Evolutionary conservation across 2,888 invertebrate species (phyloP).

Genomic region (Acheta domesticus): DNA sequence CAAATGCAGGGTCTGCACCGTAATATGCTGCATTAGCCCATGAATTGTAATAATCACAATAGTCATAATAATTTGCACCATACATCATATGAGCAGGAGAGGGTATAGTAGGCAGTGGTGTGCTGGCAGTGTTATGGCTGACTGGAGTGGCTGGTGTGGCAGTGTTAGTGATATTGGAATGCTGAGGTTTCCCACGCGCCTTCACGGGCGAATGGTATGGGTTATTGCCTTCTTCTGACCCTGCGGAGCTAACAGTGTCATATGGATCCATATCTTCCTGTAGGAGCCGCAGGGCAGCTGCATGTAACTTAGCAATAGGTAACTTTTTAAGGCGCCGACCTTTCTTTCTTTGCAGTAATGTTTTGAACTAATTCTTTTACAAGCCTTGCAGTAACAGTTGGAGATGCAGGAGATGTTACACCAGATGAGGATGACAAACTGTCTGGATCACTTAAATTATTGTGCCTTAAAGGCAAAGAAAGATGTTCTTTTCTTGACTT

Average conservation of each 20-base stretch:
- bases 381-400: conserved; percentile 53
- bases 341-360: conserved; percentile 55
- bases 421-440: conserved; percentile 54
- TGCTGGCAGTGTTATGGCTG: conserved; percentile 48
- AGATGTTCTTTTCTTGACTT: conserved; percentile 51
- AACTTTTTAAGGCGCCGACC: conserved; percentile 54
- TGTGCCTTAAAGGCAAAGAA: conserved; percentile 51
- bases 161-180: conserved; percentile 30
- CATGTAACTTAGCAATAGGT: conserved; percentile 58
- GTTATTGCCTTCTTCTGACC: conserved; percentile 45
- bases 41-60: conserved; percentile 55
- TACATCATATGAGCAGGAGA: conserved; percentile 52
- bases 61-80: conserved; percentile 51
- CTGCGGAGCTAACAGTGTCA: conserved; percentile 46
- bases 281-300: conserved; percentile 55
- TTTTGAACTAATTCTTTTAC: conserved; percentile 59
- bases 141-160: conserved; percentile 21
- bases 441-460: conserved; percentile 51
- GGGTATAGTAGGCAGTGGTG: conserved; percentile 51
- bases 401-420: conserved; percentile 52
- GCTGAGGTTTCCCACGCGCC: conserved; percentile 26
- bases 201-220: conserved; percentile 41
- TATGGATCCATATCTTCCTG: conserved; percentile 55
- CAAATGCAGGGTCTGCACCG: conserved; percentile 40
- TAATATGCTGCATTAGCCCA: conserved; percentile 48